Conservation (phyloP, 2,113 vertebrate genomes). For the Peromyscus californicus region DNA sequence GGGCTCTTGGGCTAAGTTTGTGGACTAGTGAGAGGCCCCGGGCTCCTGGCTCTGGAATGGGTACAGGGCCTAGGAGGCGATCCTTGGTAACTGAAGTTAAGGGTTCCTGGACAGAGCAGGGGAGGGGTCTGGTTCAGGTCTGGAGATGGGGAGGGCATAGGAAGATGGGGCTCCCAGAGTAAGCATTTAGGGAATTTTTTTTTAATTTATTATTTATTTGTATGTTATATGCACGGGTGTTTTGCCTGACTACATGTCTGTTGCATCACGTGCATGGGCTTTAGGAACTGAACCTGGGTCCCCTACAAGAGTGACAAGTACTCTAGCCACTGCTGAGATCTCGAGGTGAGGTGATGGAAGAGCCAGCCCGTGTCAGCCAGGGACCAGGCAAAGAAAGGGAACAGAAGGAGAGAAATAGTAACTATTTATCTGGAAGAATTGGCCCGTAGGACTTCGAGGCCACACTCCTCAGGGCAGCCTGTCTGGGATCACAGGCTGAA, state of each 20-base stretch:
- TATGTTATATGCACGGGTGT: not conserved
- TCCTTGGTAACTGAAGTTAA: not conserved
- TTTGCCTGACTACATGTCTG: not conserved
- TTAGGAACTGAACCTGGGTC: not conserved
- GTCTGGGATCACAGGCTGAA: not conserved
- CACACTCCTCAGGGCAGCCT: not conserved
- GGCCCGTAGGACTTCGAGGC: not conserved
- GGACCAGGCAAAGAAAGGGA: not conserved
- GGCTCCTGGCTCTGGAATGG: not conserved
- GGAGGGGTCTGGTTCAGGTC: not conserved
- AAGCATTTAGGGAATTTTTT: not conserved
- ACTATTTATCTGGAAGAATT: not conserved
- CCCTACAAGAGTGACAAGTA: not conserved
- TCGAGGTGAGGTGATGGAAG: not conserved
- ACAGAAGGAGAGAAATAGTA: not conserved
- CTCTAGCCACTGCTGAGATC: not conserved
- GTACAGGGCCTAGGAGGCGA: not conserved
- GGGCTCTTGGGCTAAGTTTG: not conserved
- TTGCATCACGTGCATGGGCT: not conserved
- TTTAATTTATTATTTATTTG: not conserved
- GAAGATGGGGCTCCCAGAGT: not conserved
- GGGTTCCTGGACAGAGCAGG: not conserved
- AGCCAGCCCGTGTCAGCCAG: not conserved
- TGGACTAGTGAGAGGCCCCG: too few species aligned
- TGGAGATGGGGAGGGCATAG: too few species aligned